Conservation (phyloP, 2,797 vertebrate species). For the Sylvia borin region DNA sequence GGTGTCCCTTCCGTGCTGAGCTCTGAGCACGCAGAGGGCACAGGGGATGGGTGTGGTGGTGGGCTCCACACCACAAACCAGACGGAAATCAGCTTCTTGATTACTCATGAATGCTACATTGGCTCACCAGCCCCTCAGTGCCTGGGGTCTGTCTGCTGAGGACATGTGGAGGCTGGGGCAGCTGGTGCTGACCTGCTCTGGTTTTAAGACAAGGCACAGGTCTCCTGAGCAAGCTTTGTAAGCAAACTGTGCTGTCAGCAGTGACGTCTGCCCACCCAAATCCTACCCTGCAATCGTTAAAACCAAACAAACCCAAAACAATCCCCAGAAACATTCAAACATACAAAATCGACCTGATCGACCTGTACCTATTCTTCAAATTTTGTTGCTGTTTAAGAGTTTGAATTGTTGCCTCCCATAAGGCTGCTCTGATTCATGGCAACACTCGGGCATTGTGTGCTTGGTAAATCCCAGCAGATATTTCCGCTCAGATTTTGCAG, state of each 20-base stretch:
- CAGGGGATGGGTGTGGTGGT: not conserved
- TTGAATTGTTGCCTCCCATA: not conserved
- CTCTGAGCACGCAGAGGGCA: not conserved
- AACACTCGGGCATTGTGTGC: not conserved
- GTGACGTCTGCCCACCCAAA: not conserved
- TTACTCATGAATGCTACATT: accelerated
- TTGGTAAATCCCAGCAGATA: conserved; percentile 7
- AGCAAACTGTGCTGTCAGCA: not conserved
- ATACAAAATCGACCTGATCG: accelerated
- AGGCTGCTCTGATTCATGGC: conserved; percentile 10
- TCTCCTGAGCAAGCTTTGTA: not conserved
- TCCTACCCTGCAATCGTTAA: accelerated
- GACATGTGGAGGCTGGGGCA: not conserved
- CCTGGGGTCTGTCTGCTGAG: not conserved
- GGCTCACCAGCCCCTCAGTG: accelerated
- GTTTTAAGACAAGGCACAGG: not conserved
- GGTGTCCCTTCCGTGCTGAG: accelerated
- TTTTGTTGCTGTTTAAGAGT: not conserved
- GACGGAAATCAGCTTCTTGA: not conserved
- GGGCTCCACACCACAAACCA: not conserved
- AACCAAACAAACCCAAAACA: not conserved
- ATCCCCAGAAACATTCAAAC: not conserved
- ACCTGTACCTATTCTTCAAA: not conserved
- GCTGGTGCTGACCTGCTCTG: not conserved
- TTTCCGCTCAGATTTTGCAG: not conserved